A percentile compares a stretch with the other conserved stretches of the same genome.
phyloP scores from a whole-genome alignment of 2,113 vertebrate genomes.

The Python bivittatus region DNA sequence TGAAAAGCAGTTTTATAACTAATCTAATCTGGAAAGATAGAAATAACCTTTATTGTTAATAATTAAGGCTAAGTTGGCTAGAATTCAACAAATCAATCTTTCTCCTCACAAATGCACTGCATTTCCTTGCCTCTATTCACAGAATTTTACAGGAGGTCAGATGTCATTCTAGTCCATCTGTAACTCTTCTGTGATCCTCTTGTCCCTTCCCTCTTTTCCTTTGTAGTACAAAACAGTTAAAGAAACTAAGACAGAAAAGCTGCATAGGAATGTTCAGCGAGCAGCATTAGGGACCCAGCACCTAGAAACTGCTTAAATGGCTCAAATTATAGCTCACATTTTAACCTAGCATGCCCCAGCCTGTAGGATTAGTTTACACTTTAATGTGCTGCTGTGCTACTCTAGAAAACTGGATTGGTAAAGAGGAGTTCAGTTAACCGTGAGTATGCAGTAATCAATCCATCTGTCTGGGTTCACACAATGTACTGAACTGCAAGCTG shows the following conservation, averaged over 20 bases:
- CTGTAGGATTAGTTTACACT: neutral
- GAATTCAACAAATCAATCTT: neutral
- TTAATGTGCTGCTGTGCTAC: neutral
- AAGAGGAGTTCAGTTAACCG: neutral
- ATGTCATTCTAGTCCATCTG: no score
- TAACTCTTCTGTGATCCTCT: no score
- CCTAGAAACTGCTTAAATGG: neutral
- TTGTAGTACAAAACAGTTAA: neutral
- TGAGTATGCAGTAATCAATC: neutral
- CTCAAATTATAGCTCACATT: neutral
- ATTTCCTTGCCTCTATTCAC: no score
- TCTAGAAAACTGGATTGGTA: neutral
- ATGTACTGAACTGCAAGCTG: neutral
- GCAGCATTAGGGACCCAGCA: neutral
- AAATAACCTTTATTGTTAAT: neutral
- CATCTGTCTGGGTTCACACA: neutral
- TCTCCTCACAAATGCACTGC: no score
- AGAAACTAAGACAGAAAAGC: neutral
- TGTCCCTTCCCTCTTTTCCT: no score
- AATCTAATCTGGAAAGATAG: slow-evolving; percentile 21
- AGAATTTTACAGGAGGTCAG: no score
- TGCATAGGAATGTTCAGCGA: neutral
- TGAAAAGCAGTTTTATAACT: slow-evolving; percentile 31
- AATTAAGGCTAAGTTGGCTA: neutral
- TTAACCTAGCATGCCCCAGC: neutral